Evolutionary conservation across 2,888 invertebrate species (phyloP).

Genomic region (Ochropleura plecta): DNA sequence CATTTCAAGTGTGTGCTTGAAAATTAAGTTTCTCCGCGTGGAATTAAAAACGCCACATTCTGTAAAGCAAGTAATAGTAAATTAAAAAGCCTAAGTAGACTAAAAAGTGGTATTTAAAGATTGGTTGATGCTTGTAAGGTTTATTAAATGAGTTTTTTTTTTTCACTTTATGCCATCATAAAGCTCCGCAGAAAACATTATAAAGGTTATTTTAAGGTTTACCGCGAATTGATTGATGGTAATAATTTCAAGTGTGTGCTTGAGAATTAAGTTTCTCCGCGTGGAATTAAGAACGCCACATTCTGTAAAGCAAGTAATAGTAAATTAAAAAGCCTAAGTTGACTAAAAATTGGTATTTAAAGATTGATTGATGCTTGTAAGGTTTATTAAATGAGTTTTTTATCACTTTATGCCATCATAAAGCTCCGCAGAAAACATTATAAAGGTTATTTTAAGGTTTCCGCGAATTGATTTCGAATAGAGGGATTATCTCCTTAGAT

Average conservation of each 20-base stretch:
- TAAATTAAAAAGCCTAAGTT: background rate
- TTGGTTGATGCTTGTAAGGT: background rate
- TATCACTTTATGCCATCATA: background rate
- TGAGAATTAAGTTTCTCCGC: background rate
- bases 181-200: background rate
- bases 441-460: conserved; percentile 7
- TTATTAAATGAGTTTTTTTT: conserved; percentile 2
- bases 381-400: background rate
- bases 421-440: background rate
- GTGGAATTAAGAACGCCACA: background rate
- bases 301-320: background rate
- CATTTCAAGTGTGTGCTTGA: background rate
- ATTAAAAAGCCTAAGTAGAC: background rate
- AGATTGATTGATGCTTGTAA: background rate
- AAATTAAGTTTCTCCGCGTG: background rate
- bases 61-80: background rate
- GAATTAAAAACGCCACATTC: conserved; percentile 1
- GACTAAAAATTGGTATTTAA: background rate
- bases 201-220: background rate
- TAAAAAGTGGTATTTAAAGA: background rate
- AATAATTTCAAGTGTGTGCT: conserved; percentile 13
- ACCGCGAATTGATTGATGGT: conserved; percentile 17
- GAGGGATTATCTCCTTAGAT: background rate
- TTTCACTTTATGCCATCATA: background rate
- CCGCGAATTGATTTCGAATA: no score